Evolutionary conservation across 2,113 vertebrate species (phyloP).

Genomic region (Podocnemis expansa): DNA sequence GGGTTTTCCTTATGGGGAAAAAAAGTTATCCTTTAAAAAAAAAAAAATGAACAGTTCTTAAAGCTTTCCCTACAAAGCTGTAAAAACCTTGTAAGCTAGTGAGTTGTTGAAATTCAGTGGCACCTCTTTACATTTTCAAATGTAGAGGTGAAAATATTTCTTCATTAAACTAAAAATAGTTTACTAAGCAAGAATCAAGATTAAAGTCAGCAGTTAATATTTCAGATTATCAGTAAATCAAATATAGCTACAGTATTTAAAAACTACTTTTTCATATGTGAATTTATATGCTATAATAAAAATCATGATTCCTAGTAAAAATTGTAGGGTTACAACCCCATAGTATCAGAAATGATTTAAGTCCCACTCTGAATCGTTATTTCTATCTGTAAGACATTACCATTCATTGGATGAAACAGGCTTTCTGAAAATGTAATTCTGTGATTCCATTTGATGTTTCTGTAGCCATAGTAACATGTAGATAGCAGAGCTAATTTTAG

Average conservation of each 20-base stretch:
- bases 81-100: background rate
- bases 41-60: background rate
- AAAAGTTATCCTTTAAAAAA: background rate
- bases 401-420: background rate
- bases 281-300: background rate
- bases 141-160: background rate
- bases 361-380: background rate
- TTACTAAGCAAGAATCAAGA: background rate
- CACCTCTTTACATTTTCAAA: background rate
- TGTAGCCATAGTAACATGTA: constrained; percentile 41
- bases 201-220: background rate
- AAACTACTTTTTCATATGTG: background rate
- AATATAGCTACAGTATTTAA: fast-evolving
- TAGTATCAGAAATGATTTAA: background rate
- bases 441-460: background rate
- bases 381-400: fast-evolving
- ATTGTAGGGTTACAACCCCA: background rate
- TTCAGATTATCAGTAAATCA: fast-evolving
- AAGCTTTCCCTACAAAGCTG: background rate
- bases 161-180: background rate
- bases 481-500: constrained; percentile 28
- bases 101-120: background rate
- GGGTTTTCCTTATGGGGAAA: no score
- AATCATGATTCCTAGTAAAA: background rate
- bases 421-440: background rate